Conservation (phyloP, 2,888 invertebrate species). For the Lobophora halterata region DNA sequence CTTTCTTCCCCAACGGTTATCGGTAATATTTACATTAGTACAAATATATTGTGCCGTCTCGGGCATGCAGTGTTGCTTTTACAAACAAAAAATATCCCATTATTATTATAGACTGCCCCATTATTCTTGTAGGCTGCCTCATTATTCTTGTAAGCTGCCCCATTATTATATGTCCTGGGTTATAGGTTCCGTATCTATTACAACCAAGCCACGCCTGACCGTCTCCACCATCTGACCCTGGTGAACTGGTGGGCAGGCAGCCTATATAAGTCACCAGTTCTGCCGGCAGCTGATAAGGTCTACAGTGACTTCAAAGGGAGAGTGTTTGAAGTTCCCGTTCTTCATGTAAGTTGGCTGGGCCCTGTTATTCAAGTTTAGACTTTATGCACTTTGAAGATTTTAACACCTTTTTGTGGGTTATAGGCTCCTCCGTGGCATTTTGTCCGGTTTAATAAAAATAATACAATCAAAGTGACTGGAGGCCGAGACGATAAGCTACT, state of each 20-base stretch:
- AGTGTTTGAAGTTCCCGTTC: constrained; percentile 84
- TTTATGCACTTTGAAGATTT: too few species aligned
- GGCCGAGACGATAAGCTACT: constrained; percentile 87
- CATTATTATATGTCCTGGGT: too few species aligned
- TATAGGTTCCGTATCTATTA: constrained; percentile 85
- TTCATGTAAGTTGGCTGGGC: constrained; percentile 85
- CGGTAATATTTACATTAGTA: too few species aligned
- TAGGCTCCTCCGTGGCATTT: constrained; percentile 90
- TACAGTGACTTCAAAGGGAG: constrained; percentile 84
- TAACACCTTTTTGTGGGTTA: too few species aligned
- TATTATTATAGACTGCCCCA: too few species aligned
- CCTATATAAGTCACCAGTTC: constrained; percentile 83
- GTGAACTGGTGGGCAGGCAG: constrained; percentile 88
- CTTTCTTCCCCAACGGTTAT: too few species aligned
- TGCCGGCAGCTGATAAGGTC: constrained; percentile 82
- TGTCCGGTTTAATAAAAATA: constrained; percentile 82
- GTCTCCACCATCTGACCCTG: constrained; percentile 79
- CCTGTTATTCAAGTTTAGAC: too few species aligned
- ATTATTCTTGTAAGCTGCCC: too few species aligned
- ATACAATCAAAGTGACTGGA: constrained; percentile 81
- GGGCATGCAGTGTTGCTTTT: too few species aligned
- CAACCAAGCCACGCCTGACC: constrained; percentile 84
- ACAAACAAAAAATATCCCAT: too few species aligned
- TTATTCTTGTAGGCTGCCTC: too few species aligned
- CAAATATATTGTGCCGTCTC: too few species aligned